Conservation (phyloP, 64 coral and sea anemone species). For the Stichodactyla mertensii region DNA sequence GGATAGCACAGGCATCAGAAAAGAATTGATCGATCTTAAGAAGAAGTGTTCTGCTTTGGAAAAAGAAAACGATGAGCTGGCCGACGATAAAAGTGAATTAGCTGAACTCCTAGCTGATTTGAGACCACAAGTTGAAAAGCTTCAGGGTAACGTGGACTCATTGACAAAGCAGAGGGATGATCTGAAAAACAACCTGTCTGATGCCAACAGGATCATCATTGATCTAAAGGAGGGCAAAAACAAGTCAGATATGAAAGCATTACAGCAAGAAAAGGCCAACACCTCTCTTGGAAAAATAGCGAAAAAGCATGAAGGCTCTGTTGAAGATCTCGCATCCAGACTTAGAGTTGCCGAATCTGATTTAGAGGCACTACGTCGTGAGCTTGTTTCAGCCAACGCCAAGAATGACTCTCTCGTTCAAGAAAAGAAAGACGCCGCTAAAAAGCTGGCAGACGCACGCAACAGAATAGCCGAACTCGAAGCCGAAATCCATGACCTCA, state of each 20-base stretch:
- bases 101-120: conserved; percentile 43
- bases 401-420: conserved; percentile 51
- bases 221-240: conserved; percentile 59
- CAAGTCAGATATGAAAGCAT: conserved; percentile 46
- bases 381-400: conserved; percentile 43
- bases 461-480: conserved; percentile 52
- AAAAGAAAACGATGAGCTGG: conserved; percentile 61
- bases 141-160: conserved; percentile 52
- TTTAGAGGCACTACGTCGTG: conserved; percentile 49
- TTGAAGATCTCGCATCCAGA: conserved; percentile 47
- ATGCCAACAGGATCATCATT: conserved; percentile 48
- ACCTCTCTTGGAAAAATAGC: conserved; percentile 66
- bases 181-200: conserved; percentile 48
- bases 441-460: conserved; percentile 24
- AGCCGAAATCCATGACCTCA: conserved; percentile 38
- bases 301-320: conserved; percentile 61
- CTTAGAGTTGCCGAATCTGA: conserved; percentile 56
- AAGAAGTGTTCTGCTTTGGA: conserved; percentile 57
- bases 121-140: conserved; percentile 50
- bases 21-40: conserved; percentile 31
- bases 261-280: conserved; percentile 73
- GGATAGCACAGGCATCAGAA: conserved; percentile 42
- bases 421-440: conserved; percentile 51
- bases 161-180: conserved; percentile 61
- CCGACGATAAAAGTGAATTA: conserved; percentile 53